A percentile compares a stretch with the other conserved stretches of the same genome.
Evolutionary conservation across 1,140 invertebrate species (phyloP).

Genomic region (Oncopeltus fasciatus): DNA sequence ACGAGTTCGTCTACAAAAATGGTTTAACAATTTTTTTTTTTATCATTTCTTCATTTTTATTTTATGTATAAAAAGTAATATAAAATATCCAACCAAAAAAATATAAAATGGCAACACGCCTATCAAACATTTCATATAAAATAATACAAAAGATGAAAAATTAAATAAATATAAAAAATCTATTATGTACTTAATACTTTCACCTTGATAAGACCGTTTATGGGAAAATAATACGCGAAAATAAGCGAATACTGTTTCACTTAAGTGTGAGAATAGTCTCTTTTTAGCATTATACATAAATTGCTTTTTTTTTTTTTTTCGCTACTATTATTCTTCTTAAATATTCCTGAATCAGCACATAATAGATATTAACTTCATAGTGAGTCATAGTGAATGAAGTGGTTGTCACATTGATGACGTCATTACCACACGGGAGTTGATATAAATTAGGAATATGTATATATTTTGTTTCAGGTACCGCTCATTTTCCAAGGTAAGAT

Average conservation of each 20-base stretch:
- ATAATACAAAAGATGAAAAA: constrained; percentile 18
- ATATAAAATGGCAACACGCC: constrained; percentile 15
- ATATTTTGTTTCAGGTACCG: constrained; percentile 19
- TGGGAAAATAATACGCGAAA: constrained; percentile 3
- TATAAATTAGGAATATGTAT: neutral
- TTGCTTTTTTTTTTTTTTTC: constrained; percentile 7
- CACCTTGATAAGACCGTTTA: neutral
- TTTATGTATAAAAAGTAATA: constrained; percentile 10
- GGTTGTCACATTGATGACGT: neutral
- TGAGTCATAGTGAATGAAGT: neutral
- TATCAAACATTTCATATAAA: constrained; percentile 16
- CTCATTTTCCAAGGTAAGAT: constrained; percentile 3
- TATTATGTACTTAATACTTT: constrained; percentile 19
- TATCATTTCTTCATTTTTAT: neutral
- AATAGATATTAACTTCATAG: neutral
- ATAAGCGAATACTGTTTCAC: constrained; percentile 7
- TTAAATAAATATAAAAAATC: constrained; percentile 16
- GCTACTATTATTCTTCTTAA: neutral
- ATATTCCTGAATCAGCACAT: neutral
- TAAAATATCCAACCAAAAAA: constrained; percentile 16
- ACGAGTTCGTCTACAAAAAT: constrained; percentile 19
- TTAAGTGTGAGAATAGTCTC: constrained; percentile 7
- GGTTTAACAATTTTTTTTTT: constrained; percentile 11
- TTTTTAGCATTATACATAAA: no score
- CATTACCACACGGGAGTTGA: neutral